Evolutionary conservation across 64 coral and sea anemone genomes (phyloP), one percentile per base, ranked within the genome.

Genomic region (Exaiptasia diaphana): DNA sequence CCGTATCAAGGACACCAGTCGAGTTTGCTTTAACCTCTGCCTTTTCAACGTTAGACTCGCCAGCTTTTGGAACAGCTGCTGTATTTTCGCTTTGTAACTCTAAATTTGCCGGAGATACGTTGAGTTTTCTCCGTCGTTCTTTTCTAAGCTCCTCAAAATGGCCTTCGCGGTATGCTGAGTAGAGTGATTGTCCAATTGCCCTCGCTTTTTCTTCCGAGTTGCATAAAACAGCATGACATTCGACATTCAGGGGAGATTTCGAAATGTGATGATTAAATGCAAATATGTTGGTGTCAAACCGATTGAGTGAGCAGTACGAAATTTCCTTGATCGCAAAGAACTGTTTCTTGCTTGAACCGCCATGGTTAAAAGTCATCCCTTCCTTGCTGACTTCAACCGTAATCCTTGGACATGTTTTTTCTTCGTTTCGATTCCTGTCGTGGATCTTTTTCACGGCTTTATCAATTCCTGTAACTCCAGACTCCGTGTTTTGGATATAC

Each of bases 251-350:
- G 2, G 91, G 80, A 11, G 75, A 50, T 73, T 78, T 85, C 5
- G 85, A 88, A 49, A 81, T 38, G 43, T 94, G 91, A 30, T 94
- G 91, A 70, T 94, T 94, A 57, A 94, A 94, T 6, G 91, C 91
- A 53, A 94, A 94, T 60, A 94, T 80, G 37, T 83, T 79, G 7
- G 80, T 21, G 13, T 89, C 76, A 15, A 73, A 42, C 31, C 87
- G 86, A 52, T 89, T 94, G 49, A 89, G 75, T 18, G 43, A 82
- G 15, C 91, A 82, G 63, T 94, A 94, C 0, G 91, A 94, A 35
- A 94, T 94, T 30, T 78, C 57, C 53, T 80, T 71, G 20, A 94
- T 58, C 0, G 86, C 34, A 32, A 89, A 87, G 32, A 89, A 85
- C 22, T 79, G 43, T 44, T 78, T 76, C 25, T 41, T 59, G 44